These are phyloP conservation scores for Ormyrus pomaceus DNA, from an alignment of 2,888 invertebrate genomes.

Conservation along the genomic window DNA sequence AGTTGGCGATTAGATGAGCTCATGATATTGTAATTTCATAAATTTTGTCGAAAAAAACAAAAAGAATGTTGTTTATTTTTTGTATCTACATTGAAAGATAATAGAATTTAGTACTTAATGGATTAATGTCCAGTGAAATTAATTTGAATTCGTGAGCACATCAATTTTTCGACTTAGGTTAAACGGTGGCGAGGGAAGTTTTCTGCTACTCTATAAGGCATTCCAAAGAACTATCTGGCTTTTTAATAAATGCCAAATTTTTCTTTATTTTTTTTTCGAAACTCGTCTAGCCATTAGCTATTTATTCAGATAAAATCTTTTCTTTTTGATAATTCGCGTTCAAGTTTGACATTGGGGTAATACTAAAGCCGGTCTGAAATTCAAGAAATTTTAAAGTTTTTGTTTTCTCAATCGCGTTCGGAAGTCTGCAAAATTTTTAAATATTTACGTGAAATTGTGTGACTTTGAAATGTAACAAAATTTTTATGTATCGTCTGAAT, in stretches of 20 bases:
- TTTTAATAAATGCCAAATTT: conserved; percentile 57
- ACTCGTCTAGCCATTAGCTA: conserved; percentile 65
- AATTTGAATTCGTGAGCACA: conserved; percentile 49
- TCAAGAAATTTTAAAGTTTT: conserved; percentile 11
- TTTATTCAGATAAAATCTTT: conserved; percentile 52
- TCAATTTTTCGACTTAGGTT: conserved; percentile 52
- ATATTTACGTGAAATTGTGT: too few species aligned
- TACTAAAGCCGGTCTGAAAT: neutral
- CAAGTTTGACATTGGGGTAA: conserved; percentile 33
- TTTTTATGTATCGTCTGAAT: conserved; percentile 2
- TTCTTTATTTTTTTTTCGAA: conserved; percentile 61
- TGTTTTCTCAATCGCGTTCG: neutral
- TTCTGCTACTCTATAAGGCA: conserved; percentile 68
- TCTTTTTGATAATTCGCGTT: conserved; percentile 46
- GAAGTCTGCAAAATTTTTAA: neutral
- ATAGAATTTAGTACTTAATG: too few species aligned
- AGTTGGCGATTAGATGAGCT: conserved; percentile 64
- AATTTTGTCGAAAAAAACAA: too few species aligned
- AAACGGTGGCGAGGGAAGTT: conserved; percentile 65
- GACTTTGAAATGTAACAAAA: neutral
- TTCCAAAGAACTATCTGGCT: conserved; percentile 69
- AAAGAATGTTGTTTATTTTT: too few species aligned
- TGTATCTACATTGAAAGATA: too few species aligned
- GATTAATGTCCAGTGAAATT: neutral
- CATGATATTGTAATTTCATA: conserved; percentile 43